Percentiles rank a stretch among this genome's conserved stretches.
Evolutionary conservation across 2,797 vertebrate species (phyloP).

Genomic region (Epinephelus coioides): DNA sequence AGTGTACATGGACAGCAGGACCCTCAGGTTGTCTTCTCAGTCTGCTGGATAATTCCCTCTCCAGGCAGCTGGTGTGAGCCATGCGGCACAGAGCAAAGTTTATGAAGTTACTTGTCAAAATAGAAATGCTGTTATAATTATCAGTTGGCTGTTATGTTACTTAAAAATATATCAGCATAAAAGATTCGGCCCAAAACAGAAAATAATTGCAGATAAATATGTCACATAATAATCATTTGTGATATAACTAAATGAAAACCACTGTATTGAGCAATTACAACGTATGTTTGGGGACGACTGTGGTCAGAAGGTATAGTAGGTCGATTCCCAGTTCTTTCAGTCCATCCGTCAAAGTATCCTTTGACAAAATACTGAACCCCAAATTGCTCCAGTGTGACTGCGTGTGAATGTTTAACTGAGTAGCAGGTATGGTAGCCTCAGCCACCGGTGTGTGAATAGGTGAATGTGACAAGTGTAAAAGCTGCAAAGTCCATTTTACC

Average conservation of each 20-base stretch:
- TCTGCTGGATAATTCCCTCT: constrained; percentile 52
- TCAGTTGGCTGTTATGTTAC: background rate
- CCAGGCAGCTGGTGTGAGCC: constrained; percentile 40
- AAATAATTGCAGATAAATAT: background rate
- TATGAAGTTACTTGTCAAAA: constrained; percentile 18
- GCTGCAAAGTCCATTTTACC: no score
- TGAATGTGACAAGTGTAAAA: no score
- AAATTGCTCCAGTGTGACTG: no score
- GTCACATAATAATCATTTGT: background rate
- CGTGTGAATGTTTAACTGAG: no score
- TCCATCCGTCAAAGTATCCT: no score
- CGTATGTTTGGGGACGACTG: background rate
- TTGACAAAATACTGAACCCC: no score
- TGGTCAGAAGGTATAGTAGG: no score
- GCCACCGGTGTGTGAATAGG: no score
- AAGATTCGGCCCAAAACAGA: background rate
- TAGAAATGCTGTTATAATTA: background rate
- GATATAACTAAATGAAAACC: background rate
- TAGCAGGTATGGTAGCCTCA: no score
- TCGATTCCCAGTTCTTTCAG: no score
- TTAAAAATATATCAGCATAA: background rate
- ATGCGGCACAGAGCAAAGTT: constrained; percentile 26
- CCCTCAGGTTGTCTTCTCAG: constrained; percentile 31
- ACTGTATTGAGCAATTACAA: background rate
- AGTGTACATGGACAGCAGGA: constrained; percentile 12